A percentile compares a stretch with the other conserved stretches of the same genome.
Evolutionary conservation across 2,888 invertebrate species (phyloP).

Genomic region (Cacoxenus indagator): DNA sequence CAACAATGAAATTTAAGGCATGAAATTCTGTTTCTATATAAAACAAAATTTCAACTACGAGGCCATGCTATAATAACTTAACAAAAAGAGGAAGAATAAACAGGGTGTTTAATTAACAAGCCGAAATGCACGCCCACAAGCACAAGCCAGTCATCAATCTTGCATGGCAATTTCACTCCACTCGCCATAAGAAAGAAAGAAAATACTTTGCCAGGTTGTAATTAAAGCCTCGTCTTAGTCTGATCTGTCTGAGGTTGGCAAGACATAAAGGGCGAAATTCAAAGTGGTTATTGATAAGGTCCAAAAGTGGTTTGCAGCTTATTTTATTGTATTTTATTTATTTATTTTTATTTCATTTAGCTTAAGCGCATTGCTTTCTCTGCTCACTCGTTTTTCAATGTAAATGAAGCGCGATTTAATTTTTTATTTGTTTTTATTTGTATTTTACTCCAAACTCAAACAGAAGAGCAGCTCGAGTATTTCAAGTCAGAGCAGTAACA

Average conservation of each 20-base stretch:
- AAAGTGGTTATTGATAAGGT: not conserved
- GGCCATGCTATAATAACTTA: conserved; percentile 31
- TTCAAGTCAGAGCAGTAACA: conserved; percentile 66
- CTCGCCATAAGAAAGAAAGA: not conserved
- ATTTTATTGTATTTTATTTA: conserved; percentile 1
- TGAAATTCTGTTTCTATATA: conserved; percentile 17
- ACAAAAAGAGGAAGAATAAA: not conserved
- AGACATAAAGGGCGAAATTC: not conserved
- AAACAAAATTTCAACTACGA: conserved; percentile 27
- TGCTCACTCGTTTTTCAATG: not conserved
- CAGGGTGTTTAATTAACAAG: conserved; percentile 46
- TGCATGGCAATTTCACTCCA: conserved; percentile 34
- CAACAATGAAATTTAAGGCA: conserved; percentile 26
- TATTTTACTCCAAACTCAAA: conserved; percentile 22
- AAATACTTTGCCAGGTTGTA: not conserved
- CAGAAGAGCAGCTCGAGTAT: conserved; percentile 69
- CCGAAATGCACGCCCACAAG: conserved; percentile 49
- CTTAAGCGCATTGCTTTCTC: not conserved
- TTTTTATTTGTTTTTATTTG: conserved; percentile 22
- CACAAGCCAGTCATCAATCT: conserved; percentile 49
- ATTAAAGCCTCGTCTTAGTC: not conserved
- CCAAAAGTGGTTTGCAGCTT: not conserved
- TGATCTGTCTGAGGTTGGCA: not conserved
- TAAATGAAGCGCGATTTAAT: conserved; percentile 20
- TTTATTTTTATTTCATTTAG: not conserved